Evolutionary conservation across 2,113 vertebrate genomes (phyloP).

Genomic region (Equus quagga): DNA sequence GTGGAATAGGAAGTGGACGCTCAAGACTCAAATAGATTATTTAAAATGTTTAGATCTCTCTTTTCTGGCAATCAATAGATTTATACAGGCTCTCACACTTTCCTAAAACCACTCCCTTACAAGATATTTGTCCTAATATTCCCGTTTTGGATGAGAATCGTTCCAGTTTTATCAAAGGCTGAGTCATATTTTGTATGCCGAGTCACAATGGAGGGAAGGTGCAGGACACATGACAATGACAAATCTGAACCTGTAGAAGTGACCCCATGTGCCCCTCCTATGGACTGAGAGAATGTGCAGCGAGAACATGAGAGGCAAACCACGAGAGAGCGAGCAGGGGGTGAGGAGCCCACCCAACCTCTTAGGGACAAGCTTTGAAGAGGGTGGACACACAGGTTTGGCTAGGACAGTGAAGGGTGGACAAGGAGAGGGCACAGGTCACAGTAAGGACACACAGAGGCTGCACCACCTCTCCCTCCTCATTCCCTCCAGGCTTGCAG

Average conservation of each 20-base stretch:
- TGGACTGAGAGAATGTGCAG: background rate
- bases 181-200: background rate
- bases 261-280: background rate
- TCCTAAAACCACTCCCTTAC: background rate
- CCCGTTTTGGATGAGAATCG: background rate
- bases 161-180: background rate
- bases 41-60: slow-evolving; percentile 9
- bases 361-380: background rate
- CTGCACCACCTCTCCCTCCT: background rate
- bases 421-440: background rate
- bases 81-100: background rate
- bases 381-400: background rate
- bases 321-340: background rate
- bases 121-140: background rate
- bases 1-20: slow-evolving; percentile 41
- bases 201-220: background rate
- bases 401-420: background rate
- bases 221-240: background rate
- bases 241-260: slow-evolving; percentile 8
- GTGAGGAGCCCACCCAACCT: background rate
- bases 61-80: background rate
- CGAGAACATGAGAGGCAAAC: background rate
- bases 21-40: slow-evolving; percentile 51
- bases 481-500: background rate
- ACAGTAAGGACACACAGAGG: background rate